Conservation (phyloP, 2,113 vertebrate genomes). For the Arenaria interpres region DNA sequence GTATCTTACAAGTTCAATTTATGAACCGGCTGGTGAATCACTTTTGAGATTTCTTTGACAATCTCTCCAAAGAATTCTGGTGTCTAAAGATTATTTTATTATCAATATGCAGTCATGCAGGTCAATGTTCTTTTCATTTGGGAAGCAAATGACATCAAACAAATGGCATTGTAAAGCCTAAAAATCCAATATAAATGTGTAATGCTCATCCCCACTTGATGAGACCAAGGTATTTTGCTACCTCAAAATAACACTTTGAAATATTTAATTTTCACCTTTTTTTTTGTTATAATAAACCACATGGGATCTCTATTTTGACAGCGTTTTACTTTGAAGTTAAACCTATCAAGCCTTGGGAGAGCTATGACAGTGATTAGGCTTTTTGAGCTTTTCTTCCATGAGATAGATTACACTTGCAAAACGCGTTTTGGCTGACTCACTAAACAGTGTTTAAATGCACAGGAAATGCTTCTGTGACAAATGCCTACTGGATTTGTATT, state of each 20-base stretch:
- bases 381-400: background rate
- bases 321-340: background rate
- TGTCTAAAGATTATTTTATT: slow-evolving; percentile 47
- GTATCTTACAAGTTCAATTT: background rate
- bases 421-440: slow-evolving; percentile 19
- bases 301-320: background rate
- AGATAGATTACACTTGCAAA: slow-evolving; percentile 19
- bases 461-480: slow-evolving; percentile 35
- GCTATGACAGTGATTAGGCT: background rate
- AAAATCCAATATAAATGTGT: slow-evolving; percentile 44
- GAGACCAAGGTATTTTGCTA: background rate
- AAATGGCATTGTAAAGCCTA: slow-evolving; percentile 59
- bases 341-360: background rate
- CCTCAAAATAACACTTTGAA: background rate
- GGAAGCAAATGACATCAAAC: slow-evolving; percentile 50
- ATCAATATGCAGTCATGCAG: slow-evolving; percentile 47
- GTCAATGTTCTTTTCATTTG: slow-evolving; percentile 64
- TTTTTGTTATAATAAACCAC: background rate
- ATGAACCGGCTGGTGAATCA: background rate
- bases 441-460: background rate
- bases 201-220: slow-evolving; percentile 21
- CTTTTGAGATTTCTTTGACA: slow-evolving; percentile 22
- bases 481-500: background rate
- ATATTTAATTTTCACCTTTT: background rate
- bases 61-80: background rate